Evolutionary conservation across 1,140 invertebrate species (phyloP), one percentile per base, ranked within the genome.

Genomic region (Drosophila prosaltans): DNA sequence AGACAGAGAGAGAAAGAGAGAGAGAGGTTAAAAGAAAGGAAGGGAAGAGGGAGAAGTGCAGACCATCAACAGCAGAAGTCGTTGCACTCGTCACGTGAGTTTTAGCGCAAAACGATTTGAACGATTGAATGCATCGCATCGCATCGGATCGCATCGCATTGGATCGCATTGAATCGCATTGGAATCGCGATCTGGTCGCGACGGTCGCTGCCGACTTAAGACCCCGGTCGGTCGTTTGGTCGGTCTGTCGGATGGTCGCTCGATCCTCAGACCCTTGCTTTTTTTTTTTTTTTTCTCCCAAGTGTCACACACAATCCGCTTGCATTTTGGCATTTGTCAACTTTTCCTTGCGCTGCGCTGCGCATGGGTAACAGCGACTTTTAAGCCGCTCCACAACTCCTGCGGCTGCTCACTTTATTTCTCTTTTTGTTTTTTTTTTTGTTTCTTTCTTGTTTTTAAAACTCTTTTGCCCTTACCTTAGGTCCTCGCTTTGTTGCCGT

Each of bases 291-390:
- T 58, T 65, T 65, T 32, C 43, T 74, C 70, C 70, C 84, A 88
- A 88, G 83, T 88, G 84, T 88, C 83, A 88, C 80, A 88, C 84
- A 83, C 80, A 89, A 88, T 88, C 84, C 84, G 84, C 80, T 88
- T 88, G 84, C 84, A 89, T 88, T 88, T 88, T 88, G 85, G 84
- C 84, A 88, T 88, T 88, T 88, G 84, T 88, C 84, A 88, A 88
- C 83, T 88, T 88, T 88, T 77, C 74, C 40, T 45, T 63, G 41
- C 43, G 28, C 73, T 79, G 81, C 77, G 81, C 65, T 81, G 81
- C 79, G 75, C 81, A 84, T 84, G 81, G 78, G 77, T 71, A 84
- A 57, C 81, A 80, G 65, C 66, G 75, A 72, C 72, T 73, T 74
- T 73, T 86, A 85, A 85, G 82, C 82, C 82, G 81, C 74, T 74